Evolutionary conservation across 2,888 invertebrate genomes (phyloP).

Genomic region (Halictus quadricinctus): DNA sequence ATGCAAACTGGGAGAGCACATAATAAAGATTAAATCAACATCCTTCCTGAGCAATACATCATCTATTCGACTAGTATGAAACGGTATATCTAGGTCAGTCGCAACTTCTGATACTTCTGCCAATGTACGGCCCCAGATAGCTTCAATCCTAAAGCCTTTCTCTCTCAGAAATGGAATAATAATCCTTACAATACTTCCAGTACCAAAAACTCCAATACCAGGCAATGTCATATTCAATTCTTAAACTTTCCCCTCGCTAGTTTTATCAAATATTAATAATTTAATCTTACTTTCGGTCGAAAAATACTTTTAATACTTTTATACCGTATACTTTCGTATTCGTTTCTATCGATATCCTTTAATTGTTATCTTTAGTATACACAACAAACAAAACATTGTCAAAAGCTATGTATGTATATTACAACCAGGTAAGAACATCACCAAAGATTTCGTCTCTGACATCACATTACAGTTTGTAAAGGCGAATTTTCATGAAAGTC

Average conservation of each 20-base stretch:
- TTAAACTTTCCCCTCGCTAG: constrained; percentile 4
- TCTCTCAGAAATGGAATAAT: constrained; percentile 94
- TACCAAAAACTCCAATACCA: constrained; percentile 97
- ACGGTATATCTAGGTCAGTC: constrained; percentile 91
- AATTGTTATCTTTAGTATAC: constrained; percentile 3
- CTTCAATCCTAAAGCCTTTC: constrained; percentile 96
- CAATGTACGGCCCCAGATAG: constrained; percentile 95
- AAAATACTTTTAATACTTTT: background rate
- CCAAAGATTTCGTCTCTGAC: background rate
- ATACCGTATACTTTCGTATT: background rate
- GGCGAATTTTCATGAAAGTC: constrained; percentile 13
- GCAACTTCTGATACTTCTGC: constrained; percentile 91
- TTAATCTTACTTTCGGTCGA: background rate
- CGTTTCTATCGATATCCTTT: constrained; percentile 6
- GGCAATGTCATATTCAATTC: constrained; percentile 87
- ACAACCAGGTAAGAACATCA: background rate
- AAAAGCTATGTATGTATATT: constrained; percentile 6
- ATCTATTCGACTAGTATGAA: constrained; percentile 95
- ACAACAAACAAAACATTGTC: constrained; percentile 17
- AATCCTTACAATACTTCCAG: constrained; percentile 92
- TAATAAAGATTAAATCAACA: constrained; percentile 96
- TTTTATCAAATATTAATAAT: background rate
- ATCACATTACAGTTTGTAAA: background rate
- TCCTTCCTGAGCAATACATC: constrained; percentile 96
- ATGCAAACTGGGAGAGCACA: constrained; percentile 96